Evolutionary conservation across 2,797 vertebrate species (phyloP).

Genomic region (Anniella stebbinsi): DNA sequence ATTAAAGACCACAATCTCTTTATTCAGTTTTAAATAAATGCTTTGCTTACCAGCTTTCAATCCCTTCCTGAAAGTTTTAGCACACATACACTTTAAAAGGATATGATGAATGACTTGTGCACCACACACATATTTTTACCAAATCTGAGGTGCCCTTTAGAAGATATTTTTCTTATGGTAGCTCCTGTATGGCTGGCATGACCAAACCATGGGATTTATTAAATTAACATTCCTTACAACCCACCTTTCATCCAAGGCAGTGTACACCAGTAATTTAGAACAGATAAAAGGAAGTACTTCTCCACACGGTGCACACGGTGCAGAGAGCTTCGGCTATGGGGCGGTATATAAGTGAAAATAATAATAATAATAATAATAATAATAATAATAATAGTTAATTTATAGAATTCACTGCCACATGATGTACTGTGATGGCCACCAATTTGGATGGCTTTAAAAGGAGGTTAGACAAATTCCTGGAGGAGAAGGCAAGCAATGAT

Average conservation of each 20-base stretch:
- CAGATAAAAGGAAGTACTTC: no score
- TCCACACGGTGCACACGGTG: no score
- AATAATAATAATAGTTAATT: no score
- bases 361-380: no score
- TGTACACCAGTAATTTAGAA: not conserved
- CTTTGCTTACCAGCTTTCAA: conserved; percentile 34
- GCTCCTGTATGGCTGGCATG: not conserved
- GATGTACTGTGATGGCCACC: no score
- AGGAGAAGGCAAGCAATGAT: no score
- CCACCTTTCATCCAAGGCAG: not conserved
- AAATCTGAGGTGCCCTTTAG: not conserved
- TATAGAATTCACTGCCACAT: no score
- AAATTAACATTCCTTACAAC: not conserved
- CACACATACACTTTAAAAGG: conserved; percentile 12
- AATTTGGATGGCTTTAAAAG: no score
- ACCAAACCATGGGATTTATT: no score
- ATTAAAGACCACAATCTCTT: conserved; percentile 42
- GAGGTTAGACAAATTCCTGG: no score
- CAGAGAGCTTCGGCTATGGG: no score
- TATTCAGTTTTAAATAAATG: conserved; percentile 32
- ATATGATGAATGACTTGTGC: not conserved
- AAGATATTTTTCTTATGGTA: not conserved
- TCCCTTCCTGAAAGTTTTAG: conserved; percentile 31
- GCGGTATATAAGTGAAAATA: no score
- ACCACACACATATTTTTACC: not conserved